Base-by-base conservation (phyloP, 2,113 vertebrate genomes). In the Dasyornis broadbenti region DNA sequence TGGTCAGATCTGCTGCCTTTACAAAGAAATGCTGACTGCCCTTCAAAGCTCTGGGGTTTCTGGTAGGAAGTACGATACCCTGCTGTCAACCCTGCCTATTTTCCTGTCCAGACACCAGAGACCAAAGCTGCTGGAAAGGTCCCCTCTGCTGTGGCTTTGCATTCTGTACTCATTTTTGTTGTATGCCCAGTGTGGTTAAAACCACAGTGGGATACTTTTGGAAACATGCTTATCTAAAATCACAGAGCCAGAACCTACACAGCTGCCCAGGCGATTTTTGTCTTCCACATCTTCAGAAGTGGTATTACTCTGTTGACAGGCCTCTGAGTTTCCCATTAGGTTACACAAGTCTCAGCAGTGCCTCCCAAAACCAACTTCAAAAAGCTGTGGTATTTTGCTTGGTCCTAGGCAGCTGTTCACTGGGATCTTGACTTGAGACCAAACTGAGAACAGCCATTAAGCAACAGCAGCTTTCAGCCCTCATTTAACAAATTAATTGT, bases 301-400 rank as follows among this genome's bases (percentile, higher is more conserved):
- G 65, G 87, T 66, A 66, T 70, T 31, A 27, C 72, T 80, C 76
- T 94, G 83, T 4, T 81, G 81, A 94, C 84, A 84, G 72, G 40
- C 73, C 77, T 87, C 9, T 27, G 60, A 86, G 81, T 66, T 94
- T 81, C 77, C 56, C 71, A 54, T n/a, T 44, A 66, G 47, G 50
- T 92, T 92, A 87, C 69, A 49, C 40, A 68, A 90, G 59, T 57
- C 71, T 72, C 85, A 87, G 75, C 73, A 82, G 75, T 53, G 37
- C 66, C 63, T 89, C 79, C 94, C 94, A 91, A 94, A 95, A 72
- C 52, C 57, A 84, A 5, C 78, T 60, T 35, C 0, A 21, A 92
- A 66, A 65, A 93, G 40, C 59, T 90, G 87, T 68, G 94, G 70
- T 95, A 35, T 94, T 96, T 89, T 71, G 11, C 37, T 85, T 94